phyloP scores from a whole-genome alignment of 1,140 invertebrate species.

The Drosophila subpulchrella region DNA sequence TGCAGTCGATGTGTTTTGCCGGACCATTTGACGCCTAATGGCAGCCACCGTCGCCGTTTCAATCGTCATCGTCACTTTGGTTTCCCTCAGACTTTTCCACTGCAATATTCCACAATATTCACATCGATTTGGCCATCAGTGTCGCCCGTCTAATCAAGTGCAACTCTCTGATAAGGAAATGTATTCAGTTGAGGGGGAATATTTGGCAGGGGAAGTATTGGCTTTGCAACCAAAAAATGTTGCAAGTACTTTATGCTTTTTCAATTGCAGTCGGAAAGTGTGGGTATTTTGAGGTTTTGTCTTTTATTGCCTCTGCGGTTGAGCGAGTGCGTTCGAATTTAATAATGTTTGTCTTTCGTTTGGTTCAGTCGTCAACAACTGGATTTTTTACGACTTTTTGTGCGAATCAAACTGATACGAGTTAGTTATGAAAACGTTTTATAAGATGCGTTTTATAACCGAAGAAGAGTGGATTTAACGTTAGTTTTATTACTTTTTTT shows the following conservation, averaged over 20 bases:
- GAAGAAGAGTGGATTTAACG: background rate
- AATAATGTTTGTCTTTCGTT: constrained; percentile 18
- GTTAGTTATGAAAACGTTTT: constrained; percentile 4
- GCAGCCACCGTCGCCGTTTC: constrained; percentile 24
- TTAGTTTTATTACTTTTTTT: background rate
- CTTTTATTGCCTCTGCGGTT: constrained; percentile 44
- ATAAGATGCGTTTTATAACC: background rate
- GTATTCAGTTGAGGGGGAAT: constrained; percentile 38
- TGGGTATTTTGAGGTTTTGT: constrained; percentile 14
- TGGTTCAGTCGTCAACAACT: constrained; percentile 6
- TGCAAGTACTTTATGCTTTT: constrained; percentile 55
- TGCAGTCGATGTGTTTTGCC: constrained; percentile 51
- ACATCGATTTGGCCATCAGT: constrained; percentile 48
- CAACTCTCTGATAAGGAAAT: constrained; percentile 70
- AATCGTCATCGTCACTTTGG: constrained; percentile 12
- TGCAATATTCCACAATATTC: constrained; percentile 36
- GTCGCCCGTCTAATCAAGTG: constrained; percentile 63
- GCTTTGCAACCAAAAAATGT: constrained; percentile 33
- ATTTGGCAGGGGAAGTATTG: constrained; percentile 3
- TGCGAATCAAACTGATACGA: background rate
- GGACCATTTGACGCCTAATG: constrained; percentile 67
- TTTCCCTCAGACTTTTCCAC: constrained; percentile 20
- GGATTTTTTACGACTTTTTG: constrained; percentile 13
- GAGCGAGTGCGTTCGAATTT: constrained; percentile 7
- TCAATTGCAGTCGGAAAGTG: constrained; percentile 19